Percentiles rank a stretch among this genome's conserved stretches.
Conservation (phyloP, 2,113 vertebrate species). For the Petrocephalus microphthalmus region DNA sequence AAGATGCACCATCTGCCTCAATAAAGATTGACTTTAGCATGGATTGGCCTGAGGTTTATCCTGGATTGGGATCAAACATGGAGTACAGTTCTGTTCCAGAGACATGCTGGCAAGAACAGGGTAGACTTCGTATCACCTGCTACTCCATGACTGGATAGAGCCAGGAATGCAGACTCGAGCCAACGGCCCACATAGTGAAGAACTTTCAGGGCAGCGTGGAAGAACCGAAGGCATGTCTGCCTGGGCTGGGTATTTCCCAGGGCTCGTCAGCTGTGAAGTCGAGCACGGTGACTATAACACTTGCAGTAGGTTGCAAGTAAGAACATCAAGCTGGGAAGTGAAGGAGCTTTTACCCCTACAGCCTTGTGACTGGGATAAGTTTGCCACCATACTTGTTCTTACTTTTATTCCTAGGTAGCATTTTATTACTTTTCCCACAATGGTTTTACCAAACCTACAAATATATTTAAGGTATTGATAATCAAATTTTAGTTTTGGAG, state of each 20-base stretch:
- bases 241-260: background rate
- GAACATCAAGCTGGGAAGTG: background rate
- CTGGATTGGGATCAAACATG: constrained; percentile 1
- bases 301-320: background rate
- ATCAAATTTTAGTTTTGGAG: constrained; percentile 37
- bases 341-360: constrained; percentile 7
- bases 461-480: constrained; percentile 32
- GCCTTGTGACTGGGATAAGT: too few species aligned
- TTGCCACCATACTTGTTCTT: too few species aligned
- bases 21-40: background rate
- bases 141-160: constrained; percentile 15
- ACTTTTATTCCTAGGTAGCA: too few species aligned
- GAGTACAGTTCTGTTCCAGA: background rate
- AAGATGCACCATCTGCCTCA: constrained; percentile 10
- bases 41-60: background rate
- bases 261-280: background rate
- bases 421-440: background rate
- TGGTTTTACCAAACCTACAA: background rate
- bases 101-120: background rate
- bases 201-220: constrained; percentile 29
- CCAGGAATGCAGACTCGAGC: constrained; percentile 25
- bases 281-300: background rate
- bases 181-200: constrained; percentile 38
- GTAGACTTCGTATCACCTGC: background rate
- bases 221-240: background rate